phyloP scores from a whole-genome alignment of 2,113 vertebrate species.

The Rhinichthys klamathensis region DNA sequence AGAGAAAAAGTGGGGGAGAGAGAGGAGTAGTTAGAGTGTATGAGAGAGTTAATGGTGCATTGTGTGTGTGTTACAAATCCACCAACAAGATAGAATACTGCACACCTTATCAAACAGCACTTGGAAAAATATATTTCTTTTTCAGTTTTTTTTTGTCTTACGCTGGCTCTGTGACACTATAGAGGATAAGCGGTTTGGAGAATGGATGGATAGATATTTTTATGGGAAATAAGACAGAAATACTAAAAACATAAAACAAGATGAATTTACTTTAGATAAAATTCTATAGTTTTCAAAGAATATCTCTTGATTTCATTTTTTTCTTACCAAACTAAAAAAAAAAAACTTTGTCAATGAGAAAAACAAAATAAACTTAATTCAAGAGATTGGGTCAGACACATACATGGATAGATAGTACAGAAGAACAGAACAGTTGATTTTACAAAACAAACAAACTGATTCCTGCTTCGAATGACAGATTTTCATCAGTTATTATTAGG shows the following conservation, averaged over 20 bases:
- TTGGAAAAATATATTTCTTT: neutral
- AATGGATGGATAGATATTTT: neutral
- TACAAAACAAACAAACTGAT: neutral
- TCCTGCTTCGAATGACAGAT: neutral
- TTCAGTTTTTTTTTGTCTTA: neutral
- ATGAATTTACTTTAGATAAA: neutral
- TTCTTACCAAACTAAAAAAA: neutral
- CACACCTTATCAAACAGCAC: neutral
- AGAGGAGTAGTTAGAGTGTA: neutral
- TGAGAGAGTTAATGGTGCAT: neutral
- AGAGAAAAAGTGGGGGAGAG: conserved; percentile 21
- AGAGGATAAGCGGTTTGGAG: neutral
- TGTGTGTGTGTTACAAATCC: too few relatives aligned
- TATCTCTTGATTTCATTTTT: neutral
- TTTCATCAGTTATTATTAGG: too few relatives aligned
- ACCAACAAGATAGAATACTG: neutral
- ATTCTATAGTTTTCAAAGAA: neutral
- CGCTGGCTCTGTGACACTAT: neutral
- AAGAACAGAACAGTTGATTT: too few relatives aligned
- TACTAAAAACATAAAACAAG: neutral
- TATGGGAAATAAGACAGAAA: neutral
- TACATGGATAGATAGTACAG: too few relatives aligned
- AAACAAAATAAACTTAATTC: neutral
- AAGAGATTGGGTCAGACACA: neutral
- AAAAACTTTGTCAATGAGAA: neutral